These are phyloP conservation scores for Drosophila mercatorum DNA, from an alignment of 2,888 invertebrate species.

Conservation along the genomic window DNA sequence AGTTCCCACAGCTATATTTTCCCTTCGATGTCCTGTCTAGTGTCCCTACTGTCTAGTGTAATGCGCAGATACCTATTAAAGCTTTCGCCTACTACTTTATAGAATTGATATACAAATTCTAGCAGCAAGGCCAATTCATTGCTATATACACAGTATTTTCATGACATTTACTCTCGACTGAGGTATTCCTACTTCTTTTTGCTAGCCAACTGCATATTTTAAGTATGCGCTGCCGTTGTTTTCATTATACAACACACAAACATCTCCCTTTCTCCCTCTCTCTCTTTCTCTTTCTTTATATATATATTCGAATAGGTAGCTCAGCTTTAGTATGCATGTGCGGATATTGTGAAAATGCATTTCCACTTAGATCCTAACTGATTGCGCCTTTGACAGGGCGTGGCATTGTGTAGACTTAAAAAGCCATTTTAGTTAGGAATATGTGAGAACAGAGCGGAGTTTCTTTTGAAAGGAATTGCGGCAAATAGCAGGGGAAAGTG, in stretches of 20 bases:
- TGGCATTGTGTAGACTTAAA: slow-evolving; percentile 63
- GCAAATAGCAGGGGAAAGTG: slow-evolving; percentile 10
- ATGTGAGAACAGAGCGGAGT: slow-evolving; percentile 30
- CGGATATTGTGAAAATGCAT: slow-evolving; percentile 78
- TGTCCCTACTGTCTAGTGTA: no score
- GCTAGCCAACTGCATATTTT: slow-evolving; percentile 70
- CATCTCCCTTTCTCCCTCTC: neutral
- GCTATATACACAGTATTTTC: neutral
- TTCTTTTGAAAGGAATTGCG: slow-evolving; percentile 51
- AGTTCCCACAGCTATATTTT: no score
- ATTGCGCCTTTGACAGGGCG: slow-evolving; percentile 67
- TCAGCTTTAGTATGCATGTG: slow-evolving; percentile 44
- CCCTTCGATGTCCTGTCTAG: no score
- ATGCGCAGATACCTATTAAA: neutral
- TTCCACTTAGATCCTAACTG: slow-evolving; percentile 76
- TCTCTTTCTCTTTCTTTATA: no score
- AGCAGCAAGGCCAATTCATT: no score
- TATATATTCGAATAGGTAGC: slow-evolving; percentile 14
- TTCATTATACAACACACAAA: slow-evolving; percentile 32
- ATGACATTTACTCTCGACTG: neutral
- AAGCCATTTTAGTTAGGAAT: slow-evolving; percentile 52
- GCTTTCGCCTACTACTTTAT: neutral
- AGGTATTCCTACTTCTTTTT: neutral
- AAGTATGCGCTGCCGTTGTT: slow-evolving; percentile 55
- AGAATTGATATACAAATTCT: neutral